These are phyloP conservation scores for Dasypogon diadema DNA, from an alignment of 2,888 invertebrate genomes.

Conservation along the genomic window DNA sequence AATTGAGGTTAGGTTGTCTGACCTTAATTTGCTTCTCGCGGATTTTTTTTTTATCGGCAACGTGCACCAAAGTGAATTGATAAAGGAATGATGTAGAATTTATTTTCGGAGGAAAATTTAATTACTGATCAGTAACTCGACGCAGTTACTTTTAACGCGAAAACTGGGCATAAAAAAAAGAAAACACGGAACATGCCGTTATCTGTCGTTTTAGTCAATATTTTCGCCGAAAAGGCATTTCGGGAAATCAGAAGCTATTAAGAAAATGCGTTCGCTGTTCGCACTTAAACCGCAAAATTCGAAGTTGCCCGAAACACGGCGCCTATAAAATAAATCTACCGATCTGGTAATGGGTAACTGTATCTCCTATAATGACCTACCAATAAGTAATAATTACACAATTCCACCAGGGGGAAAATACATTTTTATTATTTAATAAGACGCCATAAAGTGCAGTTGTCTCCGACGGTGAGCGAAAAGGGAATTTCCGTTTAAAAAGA, in stretches of 20 bases:
- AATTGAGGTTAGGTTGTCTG: slow-evolving; percentile 14
- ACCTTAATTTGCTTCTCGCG: not conserved
- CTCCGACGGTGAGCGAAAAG: not conserved
- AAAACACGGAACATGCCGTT: too few relatives aligned
- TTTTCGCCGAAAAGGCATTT: not conserved
- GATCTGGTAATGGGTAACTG: not conserved
- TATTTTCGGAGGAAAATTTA: not conserved
- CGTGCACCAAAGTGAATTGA: not conserved
- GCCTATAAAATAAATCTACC: not conserved
- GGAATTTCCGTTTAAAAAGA: not conserved
- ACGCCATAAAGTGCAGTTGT: not conserved
- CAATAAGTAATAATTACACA: not conserved
- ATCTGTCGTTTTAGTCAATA: not conserved
- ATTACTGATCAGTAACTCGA: too few relatives aligned
- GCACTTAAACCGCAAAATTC: not conserved
- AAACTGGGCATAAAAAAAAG: too few relatives aligned
- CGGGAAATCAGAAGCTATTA: too few relatives aligned
- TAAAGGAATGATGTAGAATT: slow-evolving; percentile 7
- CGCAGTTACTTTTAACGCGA: too few relatives aligned
- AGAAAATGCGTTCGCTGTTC: too few relatives aligned
- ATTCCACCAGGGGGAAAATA: not conserved
- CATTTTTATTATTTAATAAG: not conserved
- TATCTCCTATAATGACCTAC: not conserved
- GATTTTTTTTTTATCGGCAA: not conserved
- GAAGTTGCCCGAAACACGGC: not conserved